Evolutionary conservation across 2,888 invertebrate species (phyloP).

Genomic region (Elmis aenea): DNA sequence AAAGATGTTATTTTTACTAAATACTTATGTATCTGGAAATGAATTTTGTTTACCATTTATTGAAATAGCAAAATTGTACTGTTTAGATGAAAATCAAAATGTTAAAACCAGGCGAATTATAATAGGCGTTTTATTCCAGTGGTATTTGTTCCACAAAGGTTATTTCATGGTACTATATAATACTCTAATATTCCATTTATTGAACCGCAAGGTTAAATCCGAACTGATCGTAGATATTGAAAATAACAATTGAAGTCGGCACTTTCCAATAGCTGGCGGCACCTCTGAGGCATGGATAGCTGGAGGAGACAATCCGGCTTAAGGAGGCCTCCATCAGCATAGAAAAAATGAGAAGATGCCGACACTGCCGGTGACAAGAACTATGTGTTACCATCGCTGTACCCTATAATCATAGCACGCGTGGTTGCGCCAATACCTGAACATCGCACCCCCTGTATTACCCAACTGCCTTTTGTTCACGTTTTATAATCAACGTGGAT

Average conservation of each 20-base stretch:
- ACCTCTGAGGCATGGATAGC: conserved; percentile 24
- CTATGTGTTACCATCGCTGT: conserved; percentile 16
- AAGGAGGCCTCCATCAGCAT: conserved; percentile 23
- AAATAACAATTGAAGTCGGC: conserved; percentile 19
- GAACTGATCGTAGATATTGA: conserved; percentile 18
- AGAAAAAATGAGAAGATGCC: conserved; percentile 19
- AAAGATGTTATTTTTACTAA: too few relatives aligned
- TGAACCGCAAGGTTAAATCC: conserved; percentile 27
- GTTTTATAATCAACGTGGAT: conserved; percentile 25
- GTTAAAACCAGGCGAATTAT: too few relatives aligned
- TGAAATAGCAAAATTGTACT: too few relatives aligned
- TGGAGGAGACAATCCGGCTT: conserved; percentile 21
- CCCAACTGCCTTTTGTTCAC: conserved; percentile 24
- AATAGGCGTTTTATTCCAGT: too few relatives aligned
- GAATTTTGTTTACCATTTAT: too few relatives aligned
- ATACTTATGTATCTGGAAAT: too few relatives aligned
- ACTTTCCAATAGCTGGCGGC: conserved; percentile 19
- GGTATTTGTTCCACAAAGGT: too few relatives aligned
- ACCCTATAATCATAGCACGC: conserved; percentile 24
- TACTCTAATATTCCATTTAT: conserved; percentile 23
- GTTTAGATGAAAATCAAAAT: too few relatives aligned
- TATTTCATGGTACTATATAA: too few relatives aligned
- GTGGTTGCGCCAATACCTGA: conserved; percentile 25
- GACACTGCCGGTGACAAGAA: conserved; percentile 24
- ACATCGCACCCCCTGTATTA: conserved; percentile 23